Base-by-base conservation (phyloP, 1,140 invertebrate species). In the Brachionus rotundiformis region DNA sequence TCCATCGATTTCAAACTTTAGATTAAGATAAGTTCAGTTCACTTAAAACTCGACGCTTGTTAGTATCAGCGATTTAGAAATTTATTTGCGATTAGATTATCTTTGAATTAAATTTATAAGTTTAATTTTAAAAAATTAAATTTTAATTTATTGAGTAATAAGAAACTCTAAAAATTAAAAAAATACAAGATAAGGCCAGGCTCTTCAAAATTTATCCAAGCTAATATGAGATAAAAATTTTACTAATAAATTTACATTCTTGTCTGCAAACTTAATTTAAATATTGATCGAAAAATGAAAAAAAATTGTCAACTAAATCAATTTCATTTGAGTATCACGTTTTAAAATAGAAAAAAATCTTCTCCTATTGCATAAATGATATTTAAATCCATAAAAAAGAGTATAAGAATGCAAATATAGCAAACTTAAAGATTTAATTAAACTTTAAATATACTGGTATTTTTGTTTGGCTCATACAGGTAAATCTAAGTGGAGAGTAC, bases 41-140 rank as follows among this genome's bases (percentile, higher is more conserved):
- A 36, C 63, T 68, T 68, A 68, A 68, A 68, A 31, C 36, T 68
- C 29, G 29, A 68, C 63, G 63, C 31, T 68, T 36, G 13, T 33
- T 29, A 29, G 25, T 63, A 31, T 36, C 29, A 68, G 16, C 16
- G 16, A 68, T 68, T 68, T 68, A 31, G 7, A 36, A 68, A 36
- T 68, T 19, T 5, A 27, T 25, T 68, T 41, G 11, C 31, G 63
- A 68, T 68, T 68, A 68, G 63, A 68, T 68, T 33, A 33, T 29
- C 25, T 13, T 23, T 13, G 29, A 29, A n/a, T n/a, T n/a, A n/a
- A n/a, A n/a, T n/a, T n/a, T n/a, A n/a, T n/a, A 63, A 63, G 4
- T 29, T 63, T 29, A 63, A n/a, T 54, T 19, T 54, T 54, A 19
- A 54, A 54, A 54, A 54, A 54, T 54, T 19, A 54, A 54, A 54